Conservation (phyloP, 2,113 vertebrate species). For the Tinamus guttatus region DNA sequence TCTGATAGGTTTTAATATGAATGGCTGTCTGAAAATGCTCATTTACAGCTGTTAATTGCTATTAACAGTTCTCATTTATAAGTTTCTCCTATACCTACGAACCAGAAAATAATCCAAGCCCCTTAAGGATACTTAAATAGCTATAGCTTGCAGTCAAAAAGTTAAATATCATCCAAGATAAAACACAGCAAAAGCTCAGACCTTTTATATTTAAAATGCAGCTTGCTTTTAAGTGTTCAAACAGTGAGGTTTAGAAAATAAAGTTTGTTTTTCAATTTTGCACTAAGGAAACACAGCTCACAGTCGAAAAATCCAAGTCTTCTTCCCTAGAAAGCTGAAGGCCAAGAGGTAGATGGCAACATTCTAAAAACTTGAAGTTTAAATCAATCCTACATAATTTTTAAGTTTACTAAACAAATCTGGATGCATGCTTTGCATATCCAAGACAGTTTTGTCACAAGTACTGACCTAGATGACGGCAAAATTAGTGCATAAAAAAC, state of each 20-base stretch:
- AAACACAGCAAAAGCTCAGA: not conserved
- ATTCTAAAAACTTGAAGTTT: not conserved
- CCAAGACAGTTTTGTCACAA: not conserved
- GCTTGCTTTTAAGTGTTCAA: not conserved
- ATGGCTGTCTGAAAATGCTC: not conserved
- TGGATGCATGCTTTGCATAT: not conserved
- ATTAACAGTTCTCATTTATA: not conserved
- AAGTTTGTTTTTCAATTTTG: not conserved
- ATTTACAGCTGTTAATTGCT: not conserved
- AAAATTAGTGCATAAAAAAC: not conserved
- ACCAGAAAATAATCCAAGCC: not conserved
- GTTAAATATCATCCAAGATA: not conserved
- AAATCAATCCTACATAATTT: not conserved
- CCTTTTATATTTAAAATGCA: not conserved
- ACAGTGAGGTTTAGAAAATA: not conserved
- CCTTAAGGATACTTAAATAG: too few relatives aligned
- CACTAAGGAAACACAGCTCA: not conserved
- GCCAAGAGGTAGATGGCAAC: not conserved
- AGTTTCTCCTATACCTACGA: not conserved
- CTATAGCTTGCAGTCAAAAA: not conserved
- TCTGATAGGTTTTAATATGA: not conserved
- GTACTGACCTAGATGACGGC: conserved; percentile 36
- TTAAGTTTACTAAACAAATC: not conserved
- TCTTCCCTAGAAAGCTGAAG: not conserved
- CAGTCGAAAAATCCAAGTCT: not conserved